Conservation (phyloP, 2,113 vertebrate species). For the Prunella himalayana region DNA sequence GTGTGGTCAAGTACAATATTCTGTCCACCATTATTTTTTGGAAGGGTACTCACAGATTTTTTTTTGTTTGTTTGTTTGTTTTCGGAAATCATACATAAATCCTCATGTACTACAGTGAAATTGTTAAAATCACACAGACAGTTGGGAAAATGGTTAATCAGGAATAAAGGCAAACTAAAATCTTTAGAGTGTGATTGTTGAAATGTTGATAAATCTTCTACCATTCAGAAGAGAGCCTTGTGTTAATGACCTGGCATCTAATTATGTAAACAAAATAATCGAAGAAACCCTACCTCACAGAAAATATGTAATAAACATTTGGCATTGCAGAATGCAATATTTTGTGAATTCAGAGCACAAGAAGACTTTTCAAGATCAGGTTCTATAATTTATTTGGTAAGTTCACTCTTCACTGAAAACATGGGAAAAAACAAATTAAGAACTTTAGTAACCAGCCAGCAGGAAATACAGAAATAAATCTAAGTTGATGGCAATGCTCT, state of each 20-base stretch:
- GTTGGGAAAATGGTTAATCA: neutral
- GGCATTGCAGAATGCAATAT: neutral
- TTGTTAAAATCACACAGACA: neutral
- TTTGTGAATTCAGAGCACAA: neutral
- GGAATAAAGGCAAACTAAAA: neutral
- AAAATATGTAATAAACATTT: neutral
- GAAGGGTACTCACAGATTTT: neutral
- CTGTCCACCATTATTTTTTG: neutral
- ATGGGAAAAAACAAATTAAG: neutral
- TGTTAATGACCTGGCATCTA: neutral
- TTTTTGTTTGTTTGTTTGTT: neutral
- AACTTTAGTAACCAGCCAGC: neutral
- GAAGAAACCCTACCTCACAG: accelerated
- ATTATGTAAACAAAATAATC: neutral
- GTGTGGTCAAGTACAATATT: neutral
- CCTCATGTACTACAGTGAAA: neutral
- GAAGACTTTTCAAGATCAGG: neutral
- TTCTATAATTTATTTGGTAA: neutral
- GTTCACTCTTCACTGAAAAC: neutral
- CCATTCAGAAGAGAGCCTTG: neutral
- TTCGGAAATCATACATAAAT: neutral
- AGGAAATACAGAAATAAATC: conserved; percentile 37
- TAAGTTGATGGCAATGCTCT: neutral
- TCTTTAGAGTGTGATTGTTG: neutral
- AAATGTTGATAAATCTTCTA: neutral